A percentile compares a stretch with the other conserved stretches of the same genome.
These are phyloP conservation scores for Ips nitidus DNA, from an alignment of 1,140 invertebrate genomes.

Conservation along the genomic window DNA sequence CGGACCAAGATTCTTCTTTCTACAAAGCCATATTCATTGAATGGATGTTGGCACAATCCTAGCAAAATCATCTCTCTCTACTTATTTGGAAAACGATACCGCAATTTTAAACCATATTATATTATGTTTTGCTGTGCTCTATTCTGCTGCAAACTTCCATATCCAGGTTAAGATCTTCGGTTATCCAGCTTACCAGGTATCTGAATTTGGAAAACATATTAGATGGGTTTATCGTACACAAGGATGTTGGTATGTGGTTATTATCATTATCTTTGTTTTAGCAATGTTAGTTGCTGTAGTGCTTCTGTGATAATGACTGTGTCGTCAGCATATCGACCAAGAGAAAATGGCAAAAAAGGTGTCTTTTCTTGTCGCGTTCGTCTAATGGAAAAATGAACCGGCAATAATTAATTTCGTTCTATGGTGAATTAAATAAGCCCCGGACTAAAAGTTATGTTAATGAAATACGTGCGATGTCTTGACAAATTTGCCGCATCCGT, in stretches of 20 bases:
- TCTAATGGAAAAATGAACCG: slow-evolving; percentile 1
- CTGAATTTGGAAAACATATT: background rate
- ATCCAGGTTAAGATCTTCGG: background rate
- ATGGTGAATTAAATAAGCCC: slow-evolving; percentile 25
- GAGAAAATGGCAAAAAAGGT: background rate
- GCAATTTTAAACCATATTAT: background rate
- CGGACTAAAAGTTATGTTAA: slow-evolving; percentile 28
- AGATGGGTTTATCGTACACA: too few species aligned
- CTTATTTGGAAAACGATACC: background rate
- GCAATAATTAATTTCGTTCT: slow-evolving; percentile 1
- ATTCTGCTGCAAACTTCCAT: too few species aligned
- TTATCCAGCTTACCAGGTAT: background rate
- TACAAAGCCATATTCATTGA: background rate
- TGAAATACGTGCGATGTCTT: slow-evolving; percentile 34
- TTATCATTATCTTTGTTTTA: too few species aligned
- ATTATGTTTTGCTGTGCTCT: too few species aligned
- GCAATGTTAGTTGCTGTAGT: background rate
- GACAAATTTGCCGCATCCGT: slow-evolving; percentile 30
- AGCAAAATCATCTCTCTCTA: background rate
- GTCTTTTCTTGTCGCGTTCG: background rate
- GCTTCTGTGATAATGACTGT: background rate
- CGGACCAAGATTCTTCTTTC: background rate
- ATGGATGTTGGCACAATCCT: background rate
- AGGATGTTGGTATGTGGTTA: too few species aligned
- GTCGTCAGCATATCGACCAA: background rate